Evolutionary conservation across 2,797 vertebrate genomes (phyloP).

Genomic region (Borostomias antarcticus): DNA sequence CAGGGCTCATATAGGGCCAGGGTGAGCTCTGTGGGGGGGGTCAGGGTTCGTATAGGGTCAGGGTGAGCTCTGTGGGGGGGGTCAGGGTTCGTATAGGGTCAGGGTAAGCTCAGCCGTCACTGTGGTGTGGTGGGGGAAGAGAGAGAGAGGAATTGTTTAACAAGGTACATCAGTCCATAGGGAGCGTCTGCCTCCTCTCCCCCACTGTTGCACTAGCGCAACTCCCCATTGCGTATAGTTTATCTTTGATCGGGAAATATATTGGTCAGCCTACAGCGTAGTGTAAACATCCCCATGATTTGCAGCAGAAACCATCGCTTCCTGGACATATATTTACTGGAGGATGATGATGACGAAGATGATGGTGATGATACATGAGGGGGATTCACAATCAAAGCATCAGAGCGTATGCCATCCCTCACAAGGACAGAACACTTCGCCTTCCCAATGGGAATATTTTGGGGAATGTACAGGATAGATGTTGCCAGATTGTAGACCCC

Average conservation of each 20-base stretch:
- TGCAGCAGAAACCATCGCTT: slow-evolving; percentile 82
- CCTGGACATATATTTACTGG: slow-evolving; percentile 81
- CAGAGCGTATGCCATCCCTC: slow-evolving; percentile 47
- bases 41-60: too few species aligned
- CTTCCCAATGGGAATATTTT: slow-evolving; percentile 72
- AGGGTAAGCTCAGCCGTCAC: slow-evolving; percentile 56
- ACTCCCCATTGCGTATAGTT: slow-evolving; percentile 75
- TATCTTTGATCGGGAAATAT: slow-evolving; percentile 86
- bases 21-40: too few species aligned
- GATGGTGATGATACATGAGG: slow-evolving; percentile 36
- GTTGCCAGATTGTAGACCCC: slow-evolving; percentile 65
- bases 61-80: slow-evolving; percentile 17
- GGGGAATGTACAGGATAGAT: slow-evolving; percentile 61
- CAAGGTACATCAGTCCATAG: slow-evolving; percentile 81
- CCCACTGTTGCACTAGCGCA: slow-evolving; percentile 76
- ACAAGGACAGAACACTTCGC: slow-evolving; percentile 15
- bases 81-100: slow-evolving; percentile 54
- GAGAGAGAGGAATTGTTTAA: slow-evolving; percentile 79
- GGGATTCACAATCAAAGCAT: slow-evolving; percentile 69
- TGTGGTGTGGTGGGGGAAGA: slow-evolving; percentile 66
- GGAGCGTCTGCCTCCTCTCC: slow-evolving; percentile 85
- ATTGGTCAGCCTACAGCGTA: slow-evolving; percentile 75
- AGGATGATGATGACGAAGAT: slow-evolving; percentile 23
- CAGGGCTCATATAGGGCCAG: too few species aligned
- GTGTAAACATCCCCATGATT: slow-evolving; percentile 83